These are phyloP conservation scores for Mola mola DNA, from an alignment of 2,113 vertebrate genomes.

Conservation along the genomic window DNA sequence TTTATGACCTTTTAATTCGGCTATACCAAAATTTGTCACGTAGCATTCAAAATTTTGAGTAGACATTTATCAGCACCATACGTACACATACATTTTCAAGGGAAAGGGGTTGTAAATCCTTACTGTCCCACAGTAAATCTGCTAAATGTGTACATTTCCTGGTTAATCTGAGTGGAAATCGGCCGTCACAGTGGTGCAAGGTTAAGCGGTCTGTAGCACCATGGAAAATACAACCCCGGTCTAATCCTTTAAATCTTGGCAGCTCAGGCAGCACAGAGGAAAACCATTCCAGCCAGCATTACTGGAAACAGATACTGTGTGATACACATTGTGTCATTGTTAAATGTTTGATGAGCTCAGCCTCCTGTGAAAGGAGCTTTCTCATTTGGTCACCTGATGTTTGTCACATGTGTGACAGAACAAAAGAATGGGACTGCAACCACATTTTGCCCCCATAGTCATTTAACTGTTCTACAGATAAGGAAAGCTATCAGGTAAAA, in stretches of 20 bases:
- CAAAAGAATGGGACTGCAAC: conserved; percentile 12
- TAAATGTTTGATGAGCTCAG: conserved; percentile 52
- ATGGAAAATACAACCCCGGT: conserved; percentile 48
- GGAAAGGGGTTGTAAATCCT: not conserved
- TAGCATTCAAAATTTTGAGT: not conserved
- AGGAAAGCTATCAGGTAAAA: not conserved
- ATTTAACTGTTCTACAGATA: not conserved
- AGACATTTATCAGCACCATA: not conserved
- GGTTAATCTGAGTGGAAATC: conserved; percentile 47
- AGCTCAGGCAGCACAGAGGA: conserved; percentile 38
- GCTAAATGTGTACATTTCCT: conserved; percentile 43
- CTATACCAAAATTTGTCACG: not conserved
- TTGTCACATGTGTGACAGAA: conserved; percentile 21
- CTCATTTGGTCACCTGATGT: conserved; percentile 29
- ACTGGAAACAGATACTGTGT: conserved; percentile 40
- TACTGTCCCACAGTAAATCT: conserved; percentile 15
- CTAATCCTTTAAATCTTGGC: conserved; percentile 69
- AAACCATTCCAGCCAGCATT: conserved; percentile 27
- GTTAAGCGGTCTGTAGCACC: conserved; percentile 58
- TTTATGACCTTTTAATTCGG: no score
- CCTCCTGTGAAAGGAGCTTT: conserved; percentile 21
- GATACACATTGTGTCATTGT: conserved; percentile 47
- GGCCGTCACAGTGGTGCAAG: conserved; percentile 48
- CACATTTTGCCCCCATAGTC: not conserved
- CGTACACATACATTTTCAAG: not conserved